Evolutionary conservation across 2,113 vertebrate species (phyloP).

Genomic region (Macquaria ambigua): DNA sequence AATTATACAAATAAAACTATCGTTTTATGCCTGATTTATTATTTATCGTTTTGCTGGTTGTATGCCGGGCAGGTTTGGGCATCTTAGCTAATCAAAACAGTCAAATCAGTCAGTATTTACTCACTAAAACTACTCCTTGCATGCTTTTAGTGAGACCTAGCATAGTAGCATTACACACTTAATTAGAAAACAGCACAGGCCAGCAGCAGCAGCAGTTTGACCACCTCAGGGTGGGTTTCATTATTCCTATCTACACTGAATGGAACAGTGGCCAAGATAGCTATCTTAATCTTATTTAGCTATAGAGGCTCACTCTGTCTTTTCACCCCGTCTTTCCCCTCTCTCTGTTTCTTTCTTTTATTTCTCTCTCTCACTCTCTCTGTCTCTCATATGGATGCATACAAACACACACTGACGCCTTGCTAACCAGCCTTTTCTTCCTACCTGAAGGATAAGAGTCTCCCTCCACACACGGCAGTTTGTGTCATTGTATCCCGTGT

Average conservation of each 20-base stretch:
- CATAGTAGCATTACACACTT: background rate
- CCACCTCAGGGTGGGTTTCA: constrained; percentile 79
- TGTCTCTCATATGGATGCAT: constrained; percentile 15
- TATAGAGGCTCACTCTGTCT: constrained; percentile 68
- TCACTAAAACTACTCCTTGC: background rate
- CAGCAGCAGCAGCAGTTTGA: constrained; percentile 65
- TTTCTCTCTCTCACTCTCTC: background rate
- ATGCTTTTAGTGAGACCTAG: background rate
- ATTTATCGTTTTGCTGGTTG: background rate
- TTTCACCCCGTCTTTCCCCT: constrained; percentile 35
- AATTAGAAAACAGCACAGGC: constrained; percentile 56
- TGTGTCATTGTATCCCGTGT: constrained; percentile 44
- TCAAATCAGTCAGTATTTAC: constrained; percentile 5
- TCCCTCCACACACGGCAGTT: background rate
- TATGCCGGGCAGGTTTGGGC: background rate
- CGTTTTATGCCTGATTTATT: no score
- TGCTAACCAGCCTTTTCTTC: constrained; percentile 22
- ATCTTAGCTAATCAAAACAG: background rate
- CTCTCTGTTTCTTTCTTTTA: constrained; percentile 35
- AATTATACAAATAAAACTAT: background rate
- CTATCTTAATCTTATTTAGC: constrained; percentile 84
- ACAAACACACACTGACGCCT: constrained; percentile 29
- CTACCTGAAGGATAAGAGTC: constrained; percentile 30
- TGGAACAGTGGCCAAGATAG: constrained; percentile 78
- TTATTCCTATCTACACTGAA: constrained; percentile 80